Conservation (phyloP, 2,113 vertebrate genomes). For the Trichomycterus rosablanca region DNA sequence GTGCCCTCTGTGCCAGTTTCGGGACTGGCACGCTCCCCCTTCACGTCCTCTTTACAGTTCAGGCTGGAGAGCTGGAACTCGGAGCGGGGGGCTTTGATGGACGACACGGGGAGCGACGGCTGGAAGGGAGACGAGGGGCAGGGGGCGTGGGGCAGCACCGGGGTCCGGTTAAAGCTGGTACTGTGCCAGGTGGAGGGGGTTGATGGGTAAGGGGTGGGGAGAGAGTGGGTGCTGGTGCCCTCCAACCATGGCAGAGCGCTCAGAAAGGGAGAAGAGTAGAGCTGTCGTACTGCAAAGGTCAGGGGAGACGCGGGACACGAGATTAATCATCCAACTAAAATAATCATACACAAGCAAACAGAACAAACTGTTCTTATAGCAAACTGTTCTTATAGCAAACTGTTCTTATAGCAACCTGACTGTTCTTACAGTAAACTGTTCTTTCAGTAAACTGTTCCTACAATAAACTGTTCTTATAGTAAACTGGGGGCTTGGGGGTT, state of each 20-base stretch:
- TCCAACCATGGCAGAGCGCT: conserved; percentile 61
- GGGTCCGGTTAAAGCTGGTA: conserved; percentile 43
- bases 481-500: no score
- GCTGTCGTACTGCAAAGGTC: conserved; percentile 57
- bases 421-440: no score
- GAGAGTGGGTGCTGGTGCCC: conserved; percentile 40
- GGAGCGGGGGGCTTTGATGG: conserved; percentile 5
- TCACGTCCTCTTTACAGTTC: conserved; percentile 27
- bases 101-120: conserved; percentile 3
- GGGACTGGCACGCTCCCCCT: conserved; percentile 65
- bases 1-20: not conserved
- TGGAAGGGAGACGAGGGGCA: conserved; percentile 24
- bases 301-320: not conserved
- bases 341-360: no score
- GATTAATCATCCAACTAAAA: no score
- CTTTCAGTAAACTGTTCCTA: no score
- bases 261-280: conserved; percentile 59
- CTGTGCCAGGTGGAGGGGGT: conserved; percentile 50
- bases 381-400: no score
- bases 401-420: no score
- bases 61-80: not conserved
- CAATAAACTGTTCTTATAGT: no score
- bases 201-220: conserved; percentile 29
- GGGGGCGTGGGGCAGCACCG: conserved; percentile 39
- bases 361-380: no score